Conservation (phyloP, 2,113 vertebrate genomes). For the Isurus oxyrinchus region DNA sequence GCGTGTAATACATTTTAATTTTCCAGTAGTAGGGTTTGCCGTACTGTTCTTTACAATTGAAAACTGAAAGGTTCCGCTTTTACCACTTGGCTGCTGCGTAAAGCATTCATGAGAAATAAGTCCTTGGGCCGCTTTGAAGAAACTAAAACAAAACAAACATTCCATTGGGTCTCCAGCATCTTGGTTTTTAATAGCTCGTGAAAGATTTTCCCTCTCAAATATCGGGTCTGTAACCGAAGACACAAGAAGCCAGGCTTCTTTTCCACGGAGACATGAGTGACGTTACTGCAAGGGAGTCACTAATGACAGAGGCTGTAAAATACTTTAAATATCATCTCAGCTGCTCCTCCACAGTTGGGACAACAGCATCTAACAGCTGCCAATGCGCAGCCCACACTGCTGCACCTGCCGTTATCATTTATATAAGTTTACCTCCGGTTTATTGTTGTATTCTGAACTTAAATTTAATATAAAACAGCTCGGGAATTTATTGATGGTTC, state of each 20-base stretch:
- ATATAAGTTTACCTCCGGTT: conserved; percentile 36
- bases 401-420: conserved; percentile 45
- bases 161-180: background rate
- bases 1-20: background rate
- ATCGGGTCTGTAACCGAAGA: background rate
- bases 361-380: background rate
- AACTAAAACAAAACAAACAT: background rate
- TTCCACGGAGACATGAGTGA: background rate
- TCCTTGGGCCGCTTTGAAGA: background rate
- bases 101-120: background rate
- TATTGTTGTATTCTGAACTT: background rate
- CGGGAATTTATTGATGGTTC: background rate
- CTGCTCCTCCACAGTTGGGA: conserved; percentile 44
- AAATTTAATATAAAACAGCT: background rate
- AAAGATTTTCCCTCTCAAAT: background rate
- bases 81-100: background rate
- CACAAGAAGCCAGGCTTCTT: background rate
- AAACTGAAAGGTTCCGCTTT: background rate
- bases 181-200: background rate
- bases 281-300: background rate
- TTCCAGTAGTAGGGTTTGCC: background rate
- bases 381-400: conserved; percentile 41
- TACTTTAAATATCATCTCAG: conserved; percentile 46
- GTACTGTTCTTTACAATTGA: background rate
- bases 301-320: conserved; percentile 39